Percentiles rank a stretch among this genome's conserved stretches.
Evolutionary conservation across 2,888 invertebrate genomes (phyloP).

Genomic region (Tolmerus cingulatus): DNA sequence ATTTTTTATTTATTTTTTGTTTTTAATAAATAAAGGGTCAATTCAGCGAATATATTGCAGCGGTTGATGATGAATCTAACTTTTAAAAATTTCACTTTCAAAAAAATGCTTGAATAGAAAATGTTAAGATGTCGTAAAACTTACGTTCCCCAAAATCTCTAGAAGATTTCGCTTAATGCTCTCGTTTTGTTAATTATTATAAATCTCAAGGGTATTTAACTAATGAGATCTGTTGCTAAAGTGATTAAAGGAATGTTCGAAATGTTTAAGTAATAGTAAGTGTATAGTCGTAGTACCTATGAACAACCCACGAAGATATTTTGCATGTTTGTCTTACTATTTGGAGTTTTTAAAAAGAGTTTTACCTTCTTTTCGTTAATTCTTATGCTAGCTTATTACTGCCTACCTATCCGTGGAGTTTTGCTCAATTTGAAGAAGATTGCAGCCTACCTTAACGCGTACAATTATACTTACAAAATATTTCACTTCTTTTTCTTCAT

Average conservation of each 20-base stretch:
- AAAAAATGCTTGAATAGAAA: slow-evolving; percentile 28
- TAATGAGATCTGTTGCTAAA: slow-evolving; percentile 15
- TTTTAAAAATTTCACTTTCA: slow-evolving; percentile 3
- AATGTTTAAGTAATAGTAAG: slow-evolving; percentile 8
- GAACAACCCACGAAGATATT: slow-evolving; percentile 23
- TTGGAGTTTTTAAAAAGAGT: neutral
- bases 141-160: neutral
- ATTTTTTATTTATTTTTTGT: too few species aligned
- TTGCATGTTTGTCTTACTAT: neutral
- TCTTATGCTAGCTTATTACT: neutral
- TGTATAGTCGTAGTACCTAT: slow-evolving; percentile 19
- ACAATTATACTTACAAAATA: slow-evolving; percentile 17
- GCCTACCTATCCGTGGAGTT: neutral
- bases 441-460: slow-evolving; percentile 14
- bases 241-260: slow-evolving; percentile 10
- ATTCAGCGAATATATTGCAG: slow-evolving; percentile 21
- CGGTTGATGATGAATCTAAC: neutral
- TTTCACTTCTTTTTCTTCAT: slow-evolving; percentile 20
- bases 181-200: neutral
- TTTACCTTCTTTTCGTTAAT: neutral
- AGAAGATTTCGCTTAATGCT: neutral
- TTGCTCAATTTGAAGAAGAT: neutral
- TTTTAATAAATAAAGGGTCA: neutral
- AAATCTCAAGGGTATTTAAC: neutral
- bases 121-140: slow-evolving; percentile 23